Percentiles rank a stretch among this genome's conserved stretches.
Conservation (phyloP, 2,888 invertebrate genomes). For the Idaea straminata region DNA sequence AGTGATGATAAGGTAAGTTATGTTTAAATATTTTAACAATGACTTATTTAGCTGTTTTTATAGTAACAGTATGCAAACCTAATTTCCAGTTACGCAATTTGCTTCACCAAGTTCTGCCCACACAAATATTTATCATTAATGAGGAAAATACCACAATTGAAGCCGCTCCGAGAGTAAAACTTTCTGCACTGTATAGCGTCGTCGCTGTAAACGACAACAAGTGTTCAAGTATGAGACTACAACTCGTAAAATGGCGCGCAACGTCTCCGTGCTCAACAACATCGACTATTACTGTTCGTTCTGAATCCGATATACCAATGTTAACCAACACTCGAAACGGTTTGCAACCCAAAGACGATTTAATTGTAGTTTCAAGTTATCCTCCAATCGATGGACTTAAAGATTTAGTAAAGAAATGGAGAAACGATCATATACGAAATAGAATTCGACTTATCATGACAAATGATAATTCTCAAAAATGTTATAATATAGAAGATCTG, state of each 20-base stretch:
- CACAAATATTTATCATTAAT: constrained; percentile 25
- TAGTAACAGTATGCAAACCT: background rate
- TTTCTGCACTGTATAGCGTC: constrained; percentile 23
- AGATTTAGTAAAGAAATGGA: constrained; percentile 33
- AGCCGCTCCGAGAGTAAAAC: background rate
- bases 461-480: constrained; percentile 13
- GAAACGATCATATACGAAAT: constrained; percentile 27
- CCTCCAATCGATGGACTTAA: constrained; percentile 32
- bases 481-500: constrained; percentile 13
- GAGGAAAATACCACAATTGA: constrained; percentile 20
- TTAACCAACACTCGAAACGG: constrained; percentile 25
- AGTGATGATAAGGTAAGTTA: constrained; percentile 23
- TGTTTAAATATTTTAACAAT: no score
- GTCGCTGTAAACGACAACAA: constrained; percentile 15
- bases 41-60: background rate
- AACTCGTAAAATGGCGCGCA: constrained; percentile 29
- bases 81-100: constrained; percentile 23
- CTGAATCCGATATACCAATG: constrained; percentile 26
- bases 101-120: constrained; percentile 18
- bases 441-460: constrained; percentile 29
- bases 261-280: constrained; percentile 15
- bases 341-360: constrained; percentile 22
- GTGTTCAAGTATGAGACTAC: constrained; percentile 22
- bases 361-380: constrained; percentile 32
- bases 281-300: constrained; percentile 24